Conservation (phyloP, 2,888 invertebrate genomes). For the Melanotus villosus region DNA sequence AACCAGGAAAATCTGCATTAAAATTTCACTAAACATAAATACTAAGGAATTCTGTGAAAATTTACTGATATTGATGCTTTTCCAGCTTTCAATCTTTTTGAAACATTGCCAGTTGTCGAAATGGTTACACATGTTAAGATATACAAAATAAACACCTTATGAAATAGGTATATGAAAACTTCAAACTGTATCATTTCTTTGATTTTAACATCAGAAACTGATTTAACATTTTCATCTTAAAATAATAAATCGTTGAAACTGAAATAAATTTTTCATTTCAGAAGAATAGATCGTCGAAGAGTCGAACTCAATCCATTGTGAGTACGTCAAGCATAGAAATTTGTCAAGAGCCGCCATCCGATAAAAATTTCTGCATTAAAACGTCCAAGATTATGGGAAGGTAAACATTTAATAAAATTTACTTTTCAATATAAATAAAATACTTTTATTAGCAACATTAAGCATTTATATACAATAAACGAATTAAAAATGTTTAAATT, state of each 20-base stretch:
- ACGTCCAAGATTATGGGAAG: conserved; percentile 76
- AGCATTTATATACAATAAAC: conserved; percentile 5
- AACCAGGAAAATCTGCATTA: background rate
- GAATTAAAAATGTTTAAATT: conserved; percentile 24
- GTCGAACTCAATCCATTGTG: conserved; percentile 58
- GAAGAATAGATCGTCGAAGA: conserved; percentile 53
- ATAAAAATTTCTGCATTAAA: conserved; percentile 69
- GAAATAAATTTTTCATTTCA: no score
- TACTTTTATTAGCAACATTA: conserved; percentile 14
- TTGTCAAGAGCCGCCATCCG: conserved; percentile 23
- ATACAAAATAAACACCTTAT: conserved; percentile 22
- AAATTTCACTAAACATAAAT: background rate
- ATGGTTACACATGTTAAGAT: conserved; percentile 21
- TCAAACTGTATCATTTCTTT: background rate
- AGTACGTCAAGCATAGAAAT: conserved; percentile 38
- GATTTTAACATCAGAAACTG: background rate
- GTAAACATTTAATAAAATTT: conserved; percentile 60
- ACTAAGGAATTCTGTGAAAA: background rate
- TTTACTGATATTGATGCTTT: background rate
- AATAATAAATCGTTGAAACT: no score
- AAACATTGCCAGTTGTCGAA: conserved; percentile 26
- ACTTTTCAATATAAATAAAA: background rate
- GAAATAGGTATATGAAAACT: background rate
- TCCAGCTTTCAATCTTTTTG: conserved; percentile 14
- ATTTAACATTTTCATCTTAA: no score